Percentiles rank a stretch among this genome's conserved stretches.
Conservation (phyloP, 2,797 vertebrate species). For the Picus viridis region DNA sequence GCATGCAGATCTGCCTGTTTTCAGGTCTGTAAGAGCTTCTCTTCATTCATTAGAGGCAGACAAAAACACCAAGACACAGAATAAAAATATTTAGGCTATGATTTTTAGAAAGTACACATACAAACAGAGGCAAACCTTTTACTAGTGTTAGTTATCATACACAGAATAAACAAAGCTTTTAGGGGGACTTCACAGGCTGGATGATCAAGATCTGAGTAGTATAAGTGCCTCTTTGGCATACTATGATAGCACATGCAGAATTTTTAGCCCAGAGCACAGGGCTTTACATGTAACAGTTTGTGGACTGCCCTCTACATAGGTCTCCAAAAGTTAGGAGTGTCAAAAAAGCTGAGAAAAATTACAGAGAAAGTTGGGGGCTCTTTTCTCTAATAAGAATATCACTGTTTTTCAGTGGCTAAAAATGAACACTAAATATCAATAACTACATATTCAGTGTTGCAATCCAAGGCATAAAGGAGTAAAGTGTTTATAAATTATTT, state of each 20-base stretch:
- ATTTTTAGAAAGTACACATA: neutral
- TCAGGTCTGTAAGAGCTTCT: neutral
- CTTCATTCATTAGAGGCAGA: neutral
- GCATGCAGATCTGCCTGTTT: neutral
- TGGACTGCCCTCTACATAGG: neutral
- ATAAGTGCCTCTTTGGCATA: neutral
- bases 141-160: neutral
- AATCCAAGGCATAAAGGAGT: neutral
- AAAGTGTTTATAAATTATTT: conserved; percentile 50
- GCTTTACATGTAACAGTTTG: neutral
- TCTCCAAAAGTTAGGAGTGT: neutral
- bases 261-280: neutral
- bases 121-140: neutral
- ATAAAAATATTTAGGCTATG: neutral
- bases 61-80: neutral
- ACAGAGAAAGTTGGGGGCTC: neutral
- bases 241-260: neutral
- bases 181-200: neutral
- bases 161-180: neutral
- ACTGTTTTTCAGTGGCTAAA: neutral
- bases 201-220: neutral
- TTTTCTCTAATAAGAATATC: neutral
- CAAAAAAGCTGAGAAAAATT: neutral
- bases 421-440: conserved; percentile 8
- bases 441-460: conserved; percentile 11